Base-by-base conservation (phyloP, 2,888 invertebrate genomes). In the Catocala nupta region DNA sequence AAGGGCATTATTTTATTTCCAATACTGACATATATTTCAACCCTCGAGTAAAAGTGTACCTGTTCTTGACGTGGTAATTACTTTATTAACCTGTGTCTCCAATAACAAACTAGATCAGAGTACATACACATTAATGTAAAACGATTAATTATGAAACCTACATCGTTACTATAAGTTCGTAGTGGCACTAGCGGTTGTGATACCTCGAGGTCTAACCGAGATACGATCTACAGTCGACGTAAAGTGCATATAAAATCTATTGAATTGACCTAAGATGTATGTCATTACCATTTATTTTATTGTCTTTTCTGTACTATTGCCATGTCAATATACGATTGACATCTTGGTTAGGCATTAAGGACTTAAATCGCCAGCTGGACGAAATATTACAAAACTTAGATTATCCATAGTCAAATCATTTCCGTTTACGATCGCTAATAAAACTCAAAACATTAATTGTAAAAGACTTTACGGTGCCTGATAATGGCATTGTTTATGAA, bases 1-100 rank as follows among this genome's bases (percentile, higher is more conserved):
- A 84, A 84, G 83, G 81, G 70, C 75, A 69, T 73, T 47, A 47
- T 47, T 47, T 80, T 78, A 61, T 70, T 70, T 75, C 65, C 71
- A 69, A 70, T 78, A 79, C 69, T 80, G 70, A 67, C 63, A 73
- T 69, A 71, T 73, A 73, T 75, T 66, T 59, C 63, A 59, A 61
- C 65, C 76, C 73, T 70, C 59, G 44, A 63, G 54, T 71, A 55
- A 53, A 61, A 61, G 58, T 66, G 34, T 59, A 12, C 58, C 56
- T 63, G 63, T 13, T 45, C 45, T 43, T 45, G 47, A 43, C 45
- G 50, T 51, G 43, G 36, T 55, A 45, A 58, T 55, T 55, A 55
- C 12, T n/a, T 49, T 53, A 65, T 49, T 70, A 62, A 67, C 53
- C 52, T 54, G 50, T 34, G 39, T 42, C 25, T 62, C 55, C 51